Percentiles rank a stretch among this genome's conserved stretches.
Evolutionary conservation across 2,113 vertebrate genomes (phyloP).

Genomic region (Polyodon spathula): DNA sequence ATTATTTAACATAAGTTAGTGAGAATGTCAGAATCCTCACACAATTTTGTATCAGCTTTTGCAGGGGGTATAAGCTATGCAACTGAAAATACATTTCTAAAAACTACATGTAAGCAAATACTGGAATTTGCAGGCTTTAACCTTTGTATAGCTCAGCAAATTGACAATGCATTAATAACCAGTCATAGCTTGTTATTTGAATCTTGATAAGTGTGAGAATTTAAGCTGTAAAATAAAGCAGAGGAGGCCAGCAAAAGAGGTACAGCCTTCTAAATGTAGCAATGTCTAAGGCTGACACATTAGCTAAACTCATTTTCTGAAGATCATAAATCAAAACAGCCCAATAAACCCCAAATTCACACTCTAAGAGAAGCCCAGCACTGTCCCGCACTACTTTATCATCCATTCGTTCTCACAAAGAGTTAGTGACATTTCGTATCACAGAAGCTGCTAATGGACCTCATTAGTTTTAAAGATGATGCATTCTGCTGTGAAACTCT

Average conservation of each 20-base stretch:
- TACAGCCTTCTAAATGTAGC: slow-evolving; percentile 9
- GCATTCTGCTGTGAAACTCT: background rate
- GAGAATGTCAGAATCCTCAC: too few relatives aligned
- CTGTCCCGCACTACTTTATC: slow-evolving; percentile 1
- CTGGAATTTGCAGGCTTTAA: too few relatives aligned
- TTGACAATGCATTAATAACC: slow-evolving; percentile 23
- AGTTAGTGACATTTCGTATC: slow-evolving; percentile 10
- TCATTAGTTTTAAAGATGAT: background rate
- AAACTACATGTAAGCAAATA: too few relatives aligned
- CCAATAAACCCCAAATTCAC: slow-evolving; percentile 2
- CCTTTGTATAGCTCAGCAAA: background rate
- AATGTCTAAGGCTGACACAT: slow-evolving; percentile 25
- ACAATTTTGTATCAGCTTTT: too few relatives aligned
- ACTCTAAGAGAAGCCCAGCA: background rate
- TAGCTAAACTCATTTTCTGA: slow-evolving; percentile 30
- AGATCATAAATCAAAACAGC: slow-evolving; percentile 25
- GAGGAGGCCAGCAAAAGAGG: slow-evolving; percentile 17
- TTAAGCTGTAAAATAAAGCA: slow-evolving; percentile 10
- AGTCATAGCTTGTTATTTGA: slow-evolving; percentile 4
- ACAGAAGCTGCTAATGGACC: background rate
- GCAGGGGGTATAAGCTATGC: too few relatives aligned
- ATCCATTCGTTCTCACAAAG: background rate
- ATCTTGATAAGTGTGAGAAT: too few relatives aligned
- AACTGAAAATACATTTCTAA: too few relatives aligned
- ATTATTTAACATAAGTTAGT: too few relatives aligned